Evolutionary conservation across 2,113 vertebrate genomes (phyloP).

Genomic region (Prietella phreatophila): DNA sequence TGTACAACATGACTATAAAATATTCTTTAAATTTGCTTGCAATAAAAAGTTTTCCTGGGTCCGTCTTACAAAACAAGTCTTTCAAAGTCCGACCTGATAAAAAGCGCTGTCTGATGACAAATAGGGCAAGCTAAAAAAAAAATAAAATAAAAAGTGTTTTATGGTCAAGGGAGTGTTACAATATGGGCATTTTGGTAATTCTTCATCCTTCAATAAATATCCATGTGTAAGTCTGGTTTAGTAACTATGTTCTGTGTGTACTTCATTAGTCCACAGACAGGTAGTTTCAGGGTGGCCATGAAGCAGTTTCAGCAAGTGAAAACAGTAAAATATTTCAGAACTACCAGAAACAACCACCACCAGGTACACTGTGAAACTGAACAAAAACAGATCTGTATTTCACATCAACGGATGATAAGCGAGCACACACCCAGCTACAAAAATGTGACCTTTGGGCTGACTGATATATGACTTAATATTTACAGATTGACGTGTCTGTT

Average conservation of each 20-base stretch:
- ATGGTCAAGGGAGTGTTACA: too few relatives aligned
- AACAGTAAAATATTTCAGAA: too few relatives aligned
- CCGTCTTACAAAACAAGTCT: too few relatives aligned
- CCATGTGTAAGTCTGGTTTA: background rate
- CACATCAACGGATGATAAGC: constrained; percentile 1
- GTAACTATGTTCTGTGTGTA: background rate
- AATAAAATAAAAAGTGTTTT: too few relatives aligned
- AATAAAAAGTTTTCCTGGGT: too few relatives aligned
- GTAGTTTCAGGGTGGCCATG: background rate
- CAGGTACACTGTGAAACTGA: background rate
- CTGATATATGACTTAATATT: constrained; percentile 28
- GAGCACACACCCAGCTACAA: constrained; percentile 23
- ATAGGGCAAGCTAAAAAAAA: too few relatives aligned
- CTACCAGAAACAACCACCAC: background rate
- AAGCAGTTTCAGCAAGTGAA: background rate
- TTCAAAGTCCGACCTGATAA: too few relatives aligned
- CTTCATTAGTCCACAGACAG: background rate
- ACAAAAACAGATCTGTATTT: background rate
- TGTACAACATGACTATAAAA: too few relatives aligned
- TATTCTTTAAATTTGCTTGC: too few relatives aligned
- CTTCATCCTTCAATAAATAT: too few relatives aligned
- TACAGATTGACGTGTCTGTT: background rate
- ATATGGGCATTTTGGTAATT: too few relatives aligned
- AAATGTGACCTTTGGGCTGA: constrained; percentile 23
- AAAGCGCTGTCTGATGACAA: too few relatives aligned